Evolutionary conservation across 2,113 vertebrate species (phyloP), one percentile per base, ranked within the genome.

Genomic region (Dolichotis patagonum): DNA sequence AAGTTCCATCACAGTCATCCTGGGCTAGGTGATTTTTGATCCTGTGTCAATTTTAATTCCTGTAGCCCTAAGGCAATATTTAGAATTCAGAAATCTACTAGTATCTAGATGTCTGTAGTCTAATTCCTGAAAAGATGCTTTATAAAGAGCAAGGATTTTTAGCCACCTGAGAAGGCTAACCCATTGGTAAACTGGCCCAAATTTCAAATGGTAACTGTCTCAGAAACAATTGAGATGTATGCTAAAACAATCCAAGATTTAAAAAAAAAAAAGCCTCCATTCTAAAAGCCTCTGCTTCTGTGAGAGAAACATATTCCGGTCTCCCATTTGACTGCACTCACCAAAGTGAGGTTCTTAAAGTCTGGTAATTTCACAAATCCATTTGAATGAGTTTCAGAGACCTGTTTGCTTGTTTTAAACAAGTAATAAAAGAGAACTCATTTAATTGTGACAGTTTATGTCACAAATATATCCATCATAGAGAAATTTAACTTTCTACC

Each of bases 91-190:
- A 92, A 65, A 85, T 8, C 2, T 17, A 71, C 7, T 69, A 16
- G 3, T 46, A 73, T 77, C 14, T 43, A 88, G 69, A 41, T 80
- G 22, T 63, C 13, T 67, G 8, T 35, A 28, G 16, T 90, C 56
- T 71, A 67, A 43, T 77, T 85, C 17, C 24, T 62, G 5, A 35
- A 92, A 83, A 56, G 30, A 7, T 73, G 3, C 4, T 80, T 67
- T 77, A 19, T 7, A 82, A 38, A 32, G 3, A 49, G 26, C 30
- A 84, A 73, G 75, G 54, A 94, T 49, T 80, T 96, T 92, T 73
- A 84, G 10, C n/a, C 75, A 78, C 49, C 38, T 60, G n/a, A 93
- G 93, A 58, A 93, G 95, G 85, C 3, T 38, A 88, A 90, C 41
- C 63, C 54, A 16, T 52, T 41, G 60, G 54, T 69, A 86, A 83